Evolutionary conservation across 2,797 vertebrate species (phyloP), one percentile per base, ranked within the genome.

Genomic region (Karalla daura): DNA sequence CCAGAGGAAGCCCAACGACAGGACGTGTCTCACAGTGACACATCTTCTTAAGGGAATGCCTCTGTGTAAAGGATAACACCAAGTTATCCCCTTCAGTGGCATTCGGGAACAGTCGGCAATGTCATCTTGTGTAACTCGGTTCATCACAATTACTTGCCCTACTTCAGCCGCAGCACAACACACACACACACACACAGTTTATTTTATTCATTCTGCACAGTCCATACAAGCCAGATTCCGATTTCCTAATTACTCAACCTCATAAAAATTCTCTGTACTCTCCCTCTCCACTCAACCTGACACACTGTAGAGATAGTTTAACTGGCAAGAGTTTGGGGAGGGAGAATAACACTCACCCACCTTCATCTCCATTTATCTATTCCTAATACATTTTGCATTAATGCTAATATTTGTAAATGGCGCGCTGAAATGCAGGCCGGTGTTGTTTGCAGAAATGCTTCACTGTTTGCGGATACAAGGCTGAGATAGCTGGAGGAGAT

Each of bases 321-420:
- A 86, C 68, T 55, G 62, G 63, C 51, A 63, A 49, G 63, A 76
- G 63, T 70, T 80, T 43, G 72, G 66, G 49, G 51, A 83, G 59
- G 47, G 45, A 70, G 52, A 80, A 70, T 23, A 79, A 70, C 66
- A 79, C 74, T 65, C 85, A 63, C 46, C 52, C 66, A 73, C 74
- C 58, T 75, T 61, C 65, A 62, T 79, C 75, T 71, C 51, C 67
- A 56, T 83, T 83, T 81, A 83, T 86, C 83, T 82, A 73, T 75
- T 78, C 80, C 80, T 82, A 69, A 86, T 83, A 71, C 76, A 80
- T 81, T 87, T 88, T 83, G 70, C 67, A 86, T 88, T 78, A 88
- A 88, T 86, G 84, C 73, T 88, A 87, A 91, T 91, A 88, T 90
- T 88, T 91, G 86, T 86, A 90, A 89, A 89, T 77, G 35, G 63